Conservation (phyloP, 2,113 vertebrate genomes). For the Microcebus lehilahytsara region DNA sequence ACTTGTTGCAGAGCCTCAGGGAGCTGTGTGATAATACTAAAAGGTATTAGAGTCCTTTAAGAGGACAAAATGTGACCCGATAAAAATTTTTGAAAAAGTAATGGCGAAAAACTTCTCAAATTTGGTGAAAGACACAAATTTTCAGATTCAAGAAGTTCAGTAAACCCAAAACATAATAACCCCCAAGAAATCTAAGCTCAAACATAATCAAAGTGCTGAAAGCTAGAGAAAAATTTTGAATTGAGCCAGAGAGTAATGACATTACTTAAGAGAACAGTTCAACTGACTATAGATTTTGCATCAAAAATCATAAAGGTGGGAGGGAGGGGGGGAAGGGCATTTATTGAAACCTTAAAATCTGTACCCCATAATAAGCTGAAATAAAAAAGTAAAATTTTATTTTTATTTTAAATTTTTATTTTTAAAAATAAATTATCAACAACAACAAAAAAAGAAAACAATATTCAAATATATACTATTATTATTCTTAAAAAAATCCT, state of each 20-base stretch:
- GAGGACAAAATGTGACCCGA: not conserved
- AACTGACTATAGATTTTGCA: not conserved
- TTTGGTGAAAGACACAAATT: not conserved
- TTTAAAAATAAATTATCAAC: too few species aligned
- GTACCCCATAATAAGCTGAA: too few species aligned
- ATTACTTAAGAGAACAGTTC: not conserved
- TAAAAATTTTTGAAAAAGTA: not conserved
- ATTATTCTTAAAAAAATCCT: not conserved
- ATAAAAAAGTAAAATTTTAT: too few species aligned
- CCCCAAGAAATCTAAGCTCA: not conserved
- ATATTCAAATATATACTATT: too few species aligned
- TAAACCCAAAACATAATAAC: not conserved
- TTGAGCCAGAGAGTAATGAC: not conserved
- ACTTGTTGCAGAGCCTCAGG: not conserved
- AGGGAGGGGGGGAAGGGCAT: too few species aligned
- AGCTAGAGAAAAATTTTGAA: not conserved
- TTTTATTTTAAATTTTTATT: too few species aligned
- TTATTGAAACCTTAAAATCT: too few species aligned
- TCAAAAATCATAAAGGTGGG: not conserved
- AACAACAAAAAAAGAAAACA: too few species aligned
- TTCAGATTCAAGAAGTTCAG: not conserved
- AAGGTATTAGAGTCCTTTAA: not conserved
- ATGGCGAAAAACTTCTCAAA: not conserved
- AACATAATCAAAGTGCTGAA: not conserved
- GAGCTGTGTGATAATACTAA: not conserved